Evolutionary conservation across 2,888 invertebrate species (phyloP).

Genomic region (Carcina quercana): DNA sequence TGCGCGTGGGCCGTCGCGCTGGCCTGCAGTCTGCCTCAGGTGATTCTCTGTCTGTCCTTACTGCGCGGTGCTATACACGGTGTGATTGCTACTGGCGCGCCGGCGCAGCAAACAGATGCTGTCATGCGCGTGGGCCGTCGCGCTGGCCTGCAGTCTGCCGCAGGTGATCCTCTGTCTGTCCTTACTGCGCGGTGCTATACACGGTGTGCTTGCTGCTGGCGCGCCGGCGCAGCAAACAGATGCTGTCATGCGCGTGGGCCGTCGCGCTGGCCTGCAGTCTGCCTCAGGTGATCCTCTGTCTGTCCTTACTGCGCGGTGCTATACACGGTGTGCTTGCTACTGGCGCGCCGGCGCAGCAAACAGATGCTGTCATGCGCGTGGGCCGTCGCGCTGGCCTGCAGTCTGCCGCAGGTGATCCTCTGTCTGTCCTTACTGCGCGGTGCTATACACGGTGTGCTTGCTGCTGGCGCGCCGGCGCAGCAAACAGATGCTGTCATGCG

Average conservation of each 20-base stretch:
- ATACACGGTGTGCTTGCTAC: constrained; percentile 80
- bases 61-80: constrained; percentile 84
- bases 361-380: constrained; percentile 82
- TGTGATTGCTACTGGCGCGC: constrained; percentile 78
- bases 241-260: constrained; percentile 81
- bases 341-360: constrained; percentile 79
- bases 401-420: too few species aligned
- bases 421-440: too few species aligned
- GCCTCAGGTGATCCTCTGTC: constrained; percentile 84
- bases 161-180: too few species aligned
- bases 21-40: too few species aligned
- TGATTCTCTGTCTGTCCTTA: too few species aligned
- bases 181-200: constrained; percentile 84
- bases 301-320: constrained; percentile 85
- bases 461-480: constrained; percentile 79
- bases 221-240: constrained; percentile 78
- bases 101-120: constrained; percentile 82
- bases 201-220: constrained; percentile 80
- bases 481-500: constrained; percentile 79
- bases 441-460: constrained; percentile 80
- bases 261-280: constrained; percentile 78
- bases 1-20: constrained; percentile 80
- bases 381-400: constrained; percentile 77
- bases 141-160: constrained; percentile 79
- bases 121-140: constrained; percentile 78